Evolutionary conservation across 1,140 invertebrate genomes (phyloP).

Genomic region (Geopemphigus sp.): DNA sequence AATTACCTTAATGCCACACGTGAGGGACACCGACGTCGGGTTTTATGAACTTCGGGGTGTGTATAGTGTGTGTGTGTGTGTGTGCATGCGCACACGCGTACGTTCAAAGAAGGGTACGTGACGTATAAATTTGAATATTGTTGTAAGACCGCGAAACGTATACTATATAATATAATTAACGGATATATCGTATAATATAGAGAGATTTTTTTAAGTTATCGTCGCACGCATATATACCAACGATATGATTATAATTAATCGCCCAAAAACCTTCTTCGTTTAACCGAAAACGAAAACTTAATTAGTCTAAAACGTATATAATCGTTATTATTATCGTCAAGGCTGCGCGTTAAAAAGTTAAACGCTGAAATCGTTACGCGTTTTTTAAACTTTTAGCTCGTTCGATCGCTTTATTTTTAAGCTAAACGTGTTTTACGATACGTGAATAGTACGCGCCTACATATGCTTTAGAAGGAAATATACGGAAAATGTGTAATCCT

Average conservation of each 20-base stretch:
- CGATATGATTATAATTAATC: constrained; percentile 11
- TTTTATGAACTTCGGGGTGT: constrained; percentile 25
- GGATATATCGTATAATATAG: background rate
- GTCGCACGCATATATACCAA: background rate
- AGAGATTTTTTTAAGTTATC: too few species aligned
- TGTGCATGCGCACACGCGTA: too few species aligned
- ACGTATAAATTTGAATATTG: background rate
- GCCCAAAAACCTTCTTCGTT: background rate
- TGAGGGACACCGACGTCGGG: background rate
- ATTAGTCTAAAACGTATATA: constrained; percentile 24
- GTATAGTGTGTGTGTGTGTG: too few species aligned
- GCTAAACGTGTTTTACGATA: too few species aligned
- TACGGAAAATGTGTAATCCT: too few species aligned
- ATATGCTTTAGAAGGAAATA: too few species aligned
- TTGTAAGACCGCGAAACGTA: constrained; percentile 23
- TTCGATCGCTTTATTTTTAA: too few species aligned
- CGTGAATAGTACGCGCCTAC: too few species aligned
- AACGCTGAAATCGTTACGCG: too few species aligned
- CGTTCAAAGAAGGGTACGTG: background rate
- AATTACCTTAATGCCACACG: constrained; percentile 45
- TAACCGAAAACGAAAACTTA: constrained; percentile 10
- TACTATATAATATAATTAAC: background rate
- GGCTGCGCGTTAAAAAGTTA: too few species aligned
- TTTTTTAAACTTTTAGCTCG: too few species aligned
- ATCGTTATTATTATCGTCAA: too few species aligned